phyloP scores from a whole-genome alignment of 2,888 invertebrate genomes.

The Bellardia bayeri region DNA sequence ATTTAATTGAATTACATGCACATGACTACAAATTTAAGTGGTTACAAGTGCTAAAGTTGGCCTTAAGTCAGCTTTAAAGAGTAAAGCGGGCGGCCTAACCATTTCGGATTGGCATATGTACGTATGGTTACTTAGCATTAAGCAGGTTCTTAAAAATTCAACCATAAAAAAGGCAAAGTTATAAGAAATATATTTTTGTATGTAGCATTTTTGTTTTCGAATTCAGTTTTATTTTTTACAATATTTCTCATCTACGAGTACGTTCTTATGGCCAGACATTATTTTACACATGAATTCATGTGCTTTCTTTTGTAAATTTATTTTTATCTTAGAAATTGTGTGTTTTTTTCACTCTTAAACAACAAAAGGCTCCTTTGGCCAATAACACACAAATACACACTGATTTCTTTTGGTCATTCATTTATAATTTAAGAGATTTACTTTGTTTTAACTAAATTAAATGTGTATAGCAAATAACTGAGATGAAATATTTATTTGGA shows the following conservation, averaged over 20 bases:
- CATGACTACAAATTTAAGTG: constrained; percentile 74
- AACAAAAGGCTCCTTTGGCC: constrained; percentile 46
- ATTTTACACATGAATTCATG: constrained; percentile 75
- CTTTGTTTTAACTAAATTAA: constrained; percentile 47
- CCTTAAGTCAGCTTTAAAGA: constrained; percentile 47
- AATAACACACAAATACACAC: constrained; percentile 14
- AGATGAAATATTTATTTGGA: constrained; percentile 59
- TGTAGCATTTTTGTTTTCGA: constrained; percentile 13
- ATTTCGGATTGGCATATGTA: constrained; percentile 15
- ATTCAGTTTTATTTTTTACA: constrained; percentile 35
- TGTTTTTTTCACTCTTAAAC: constrained; percentile 43
- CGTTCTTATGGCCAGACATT: constrained; percentile 66
- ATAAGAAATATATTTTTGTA: constrained; percentile 24
- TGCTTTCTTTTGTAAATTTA: constrained; percentile 74
- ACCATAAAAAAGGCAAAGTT: constrained; percentile 42
- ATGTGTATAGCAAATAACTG: constrained; percentile 58
- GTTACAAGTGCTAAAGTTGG: constrained; percentile 64
- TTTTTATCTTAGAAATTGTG: constrained; percentile 58
- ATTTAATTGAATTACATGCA: constrained; percentile 75
- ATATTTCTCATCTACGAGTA: constrained; percentile 7
- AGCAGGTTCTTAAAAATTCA: constrained; percentile 52
- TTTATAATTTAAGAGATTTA: constrained; percentile 57
- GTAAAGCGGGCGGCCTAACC: constrained; percentile 6
- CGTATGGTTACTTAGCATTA: constrained; percentile 10
- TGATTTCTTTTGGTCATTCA: constrained; percentile 20